These are phyloP conservation scores for Epinephelus cyanopodus DNA, from an alignment of 2,113 vertebrate species.

Conservation along the genomic window DNA sequence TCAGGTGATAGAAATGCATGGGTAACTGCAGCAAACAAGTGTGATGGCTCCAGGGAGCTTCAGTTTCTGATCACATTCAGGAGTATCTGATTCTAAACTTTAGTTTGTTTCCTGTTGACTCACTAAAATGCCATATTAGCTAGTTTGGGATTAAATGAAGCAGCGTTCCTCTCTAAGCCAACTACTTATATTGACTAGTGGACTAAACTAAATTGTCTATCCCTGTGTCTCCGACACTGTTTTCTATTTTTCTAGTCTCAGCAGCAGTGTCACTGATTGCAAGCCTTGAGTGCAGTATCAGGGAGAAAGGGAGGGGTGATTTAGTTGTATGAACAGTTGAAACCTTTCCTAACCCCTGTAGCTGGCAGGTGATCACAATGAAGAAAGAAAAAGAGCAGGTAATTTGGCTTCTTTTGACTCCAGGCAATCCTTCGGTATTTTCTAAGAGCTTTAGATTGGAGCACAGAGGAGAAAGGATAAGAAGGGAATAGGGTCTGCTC, in stretches of 20 bases:
- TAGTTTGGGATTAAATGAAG: constrained; percentile 1
- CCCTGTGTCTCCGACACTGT: background rate
- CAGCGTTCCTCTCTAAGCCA: background rate
- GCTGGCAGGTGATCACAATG: constrained; percentile 51
- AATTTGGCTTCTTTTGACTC: constrained; percentile 69
- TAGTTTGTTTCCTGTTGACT: background rate
- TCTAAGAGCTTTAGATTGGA: constrained; percentile 54
- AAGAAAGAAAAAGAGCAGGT: constrained; percentile 49
- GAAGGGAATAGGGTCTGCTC: constrained; percentile 44
- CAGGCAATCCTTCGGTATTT: constrained; percentile 51
- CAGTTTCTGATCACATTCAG: background rate
- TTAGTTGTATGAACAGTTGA: constrained; percentile 33
- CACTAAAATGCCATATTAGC: background rate
- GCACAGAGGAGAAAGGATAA: constrained; percentile 48
- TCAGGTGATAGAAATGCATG: background rate
- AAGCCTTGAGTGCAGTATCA: constrained; percentile 2
- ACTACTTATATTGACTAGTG: background rate
- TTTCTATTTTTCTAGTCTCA: background rate
- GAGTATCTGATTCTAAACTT: background rate
- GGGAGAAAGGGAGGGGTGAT: constrained; percentile 7
- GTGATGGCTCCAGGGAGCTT: background rate
- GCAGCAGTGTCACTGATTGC: background rate
- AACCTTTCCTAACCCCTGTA: constrained; percentile 27
- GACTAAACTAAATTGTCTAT: constrained; percentile 1
- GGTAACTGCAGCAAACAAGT: background rate